phyloP scores from a whole-genome alignment of 2,888 invertebrate species.

The Acanthosepion lycidas region DNA sequence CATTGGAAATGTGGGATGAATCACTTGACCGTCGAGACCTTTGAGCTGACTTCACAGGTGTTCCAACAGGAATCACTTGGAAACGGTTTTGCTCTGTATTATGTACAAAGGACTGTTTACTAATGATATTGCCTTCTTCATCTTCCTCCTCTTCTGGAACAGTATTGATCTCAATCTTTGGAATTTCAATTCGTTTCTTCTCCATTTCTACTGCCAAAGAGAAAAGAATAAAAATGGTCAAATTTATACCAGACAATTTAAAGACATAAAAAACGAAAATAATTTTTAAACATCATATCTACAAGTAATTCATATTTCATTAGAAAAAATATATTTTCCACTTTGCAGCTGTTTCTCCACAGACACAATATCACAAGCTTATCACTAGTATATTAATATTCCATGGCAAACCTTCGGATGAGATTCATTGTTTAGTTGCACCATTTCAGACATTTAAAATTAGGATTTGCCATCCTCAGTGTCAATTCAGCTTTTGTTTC shows the following conservation, averaged over 20 bases:
- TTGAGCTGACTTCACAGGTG: background rate
- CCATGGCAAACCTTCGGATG: too few species aligned
- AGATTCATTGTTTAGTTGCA: too few species aligned
- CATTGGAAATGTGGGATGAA: background rate
- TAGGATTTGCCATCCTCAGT: too few species aligned
- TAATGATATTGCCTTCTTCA: slow-evolving; percentile 35
- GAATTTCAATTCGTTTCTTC: slow-evolving; percentile 38
- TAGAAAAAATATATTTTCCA: too few species aligned
- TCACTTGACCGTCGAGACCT: slow-evolving; percentile 35
- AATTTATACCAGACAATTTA: background rate
- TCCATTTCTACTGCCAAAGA: slow-evolving; percentile 36
- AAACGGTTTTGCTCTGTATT: background rate
- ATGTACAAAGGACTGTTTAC: background rate
- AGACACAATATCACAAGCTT: too few species aligned
- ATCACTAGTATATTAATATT: too few species aligned
- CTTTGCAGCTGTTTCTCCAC: too few species aligned
- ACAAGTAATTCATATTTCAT: too few species aligned
- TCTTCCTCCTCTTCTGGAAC: slow-evolving; percentile 38
- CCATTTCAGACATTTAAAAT: too few species aligned
- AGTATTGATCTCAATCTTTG: slow-evolving; percentile 41
- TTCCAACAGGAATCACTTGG: slow-evolving; percentile 39
- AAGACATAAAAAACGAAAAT: background rate
- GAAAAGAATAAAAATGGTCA: background rate
- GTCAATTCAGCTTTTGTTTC: too few species aligned
- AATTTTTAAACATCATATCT: too few species aligned